Conservation (phyloP, 2,113 vertebrate genomes). For the Orthochromis malagaraziensis region DNA sequence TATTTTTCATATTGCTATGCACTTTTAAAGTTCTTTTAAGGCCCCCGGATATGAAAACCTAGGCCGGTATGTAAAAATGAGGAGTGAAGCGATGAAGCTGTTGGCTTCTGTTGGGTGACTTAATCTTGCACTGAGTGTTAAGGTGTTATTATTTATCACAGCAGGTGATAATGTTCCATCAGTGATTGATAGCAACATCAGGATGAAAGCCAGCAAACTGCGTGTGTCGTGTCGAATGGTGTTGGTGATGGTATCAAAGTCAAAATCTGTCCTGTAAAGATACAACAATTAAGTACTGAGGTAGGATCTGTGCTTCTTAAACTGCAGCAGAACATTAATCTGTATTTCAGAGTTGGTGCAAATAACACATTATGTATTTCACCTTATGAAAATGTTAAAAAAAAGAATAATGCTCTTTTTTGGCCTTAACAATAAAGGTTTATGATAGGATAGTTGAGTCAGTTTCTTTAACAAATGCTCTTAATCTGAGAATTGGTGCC, state of each 20-base stretch:
- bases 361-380: background rate
- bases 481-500: background rate
- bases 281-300: background rate
- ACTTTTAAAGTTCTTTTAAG: background rate
- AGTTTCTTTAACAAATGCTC: background rate
- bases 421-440: background rate
- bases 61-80: background rate
- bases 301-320: background rate
- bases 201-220: background rate
- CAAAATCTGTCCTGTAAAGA: background rate
- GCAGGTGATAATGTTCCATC: background rate
- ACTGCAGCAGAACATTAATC: accelerated
- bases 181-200: background rate
- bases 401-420: background rate
- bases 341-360: background rate
- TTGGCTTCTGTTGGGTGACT: background rate
- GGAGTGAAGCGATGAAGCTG: background rate
- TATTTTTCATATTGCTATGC: slow-evolving; percentile 24
- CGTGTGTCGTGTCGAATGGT: background rate
- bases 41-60: slow-evolving; percentile 24
- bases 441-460: too few relatives aligned
- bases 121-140: background rate
- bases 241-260: background rate
- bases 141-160: background rate
- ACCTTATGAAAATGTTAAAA: background rate